Base-by-base conservation (phyloP, 37 sponge, comb jelly and placozoan genomes). In the Axinella damicornis region DNA sequence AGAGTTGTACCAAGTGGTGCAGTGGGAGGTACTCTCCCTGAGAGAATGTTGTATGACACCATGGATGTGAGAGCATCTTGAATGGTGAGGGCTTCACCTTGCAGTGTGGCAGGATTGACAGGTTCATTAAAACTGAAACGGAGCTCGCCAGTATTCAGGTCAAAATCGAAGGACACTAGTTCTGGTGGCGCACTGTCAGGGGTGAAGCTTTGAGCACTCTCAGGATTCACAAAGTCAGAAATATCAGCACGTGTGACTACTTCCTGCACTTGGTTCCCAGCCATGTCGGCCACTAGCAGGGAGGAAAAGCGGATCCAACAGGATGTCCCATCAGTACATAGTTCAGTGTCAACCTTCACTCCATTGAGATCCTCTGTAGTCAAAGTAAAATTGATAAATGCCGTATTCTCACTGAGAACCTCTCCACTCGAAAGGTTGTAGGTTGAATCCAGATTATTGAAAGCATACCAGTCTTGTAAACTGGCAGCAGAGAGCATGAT, bases 111-210 rank as follows among this genome's bases (percentile, higher is more conserved):
- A n/a, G 79, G 77, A 35, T 83, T 77, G 15, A 97, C 86, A 24
- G 94, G 92, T 56, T 97, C 97, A 84, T 94, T 61, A 71, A 97
- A 97, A 5, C 84, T 89, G 13, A 97, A 66, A 30, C 54, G 53
- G 20, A 95, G 63, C 0, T 39, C 52, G 25, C 93, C 94, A 38
- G 71, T 82, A 62, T 97, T 78, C 1, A 97, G 74, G 70, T 97
- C 92, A 54, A 97, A 71, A 31, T 71, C 53, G 77, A 76, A 93
- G 0, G 41, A 61, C 35, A 56, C n/a, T 1, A 97, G 53, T 54
- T 63, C 25, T 32, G 97, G 97, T 5, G 85, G 5, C 30, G 92
- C 86, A 12, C 18, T 56, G 53, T 97, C 97, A 65, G 77, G 65
- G 22, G 63, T 71, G 39, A 85, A 91, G 25, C 54, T 77, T n/a